Base-by-base conservation (phyloP, 2,113 vertebrate species). In the Phocoena phocoena region DNA sequence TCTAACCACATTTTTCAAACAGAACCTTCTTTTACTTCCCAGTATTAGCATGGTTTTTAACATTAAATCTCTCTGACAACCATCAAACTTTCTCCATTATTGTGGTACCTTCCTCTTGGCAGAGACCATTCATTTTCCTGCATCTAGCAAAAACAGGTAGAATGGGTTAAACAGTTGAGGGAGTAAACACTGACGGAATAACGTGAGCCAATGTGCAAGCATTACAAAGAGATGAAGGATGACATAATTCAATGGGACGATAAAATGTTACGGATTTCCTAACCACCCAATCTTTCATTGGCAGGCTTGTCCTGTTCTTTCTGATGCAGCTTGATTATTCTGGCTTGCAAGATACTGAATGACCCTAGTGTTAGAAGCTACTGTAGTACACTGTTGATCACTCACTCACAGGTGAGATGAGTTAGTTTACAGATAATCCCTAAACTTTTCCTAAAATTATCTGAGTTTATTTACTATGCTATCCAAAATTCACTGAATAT, bases 251-350 rank as follows among this genome's bases (percentile, higher is more conserved):
- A 98, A 41, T 84, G 96, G 65, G 26, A 98, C 8, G 62, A 98
- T 98, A 98, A 98, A 98, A 97, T 68, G 90, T 97, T 97, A 98
- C 98, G 86, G 47, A 97, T 98, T 98, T 98, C 97, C 90, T 98
- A 97, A 97, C 96, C 93, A 97, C 58, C 95, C 65, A 68, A 53
- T 98, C 96, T 97, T 93, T 98, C 93, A 95, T 74, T 97, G 92
- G 97, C 94, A 85, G 93, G 28, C 62, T 96, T 11, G 93, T 97
- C 73, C 92, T 95, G 68, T 96, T 97, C 91, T 96, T 97, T 89
- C 47, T 90, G 96, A 97, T 97, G 79, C 62, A 90, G 58, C 23
- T 79, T 94, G 96, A 88, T 95, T 97, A 92, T 92, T 36, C 26
- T 93, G 95, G 63, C 65, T 58, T 97, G 0, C 0, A 76, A 74